phyloP scores from a whole-genome alignment of 2,888 invertebrate species.

The Agrotis exclamationis region DNA sequence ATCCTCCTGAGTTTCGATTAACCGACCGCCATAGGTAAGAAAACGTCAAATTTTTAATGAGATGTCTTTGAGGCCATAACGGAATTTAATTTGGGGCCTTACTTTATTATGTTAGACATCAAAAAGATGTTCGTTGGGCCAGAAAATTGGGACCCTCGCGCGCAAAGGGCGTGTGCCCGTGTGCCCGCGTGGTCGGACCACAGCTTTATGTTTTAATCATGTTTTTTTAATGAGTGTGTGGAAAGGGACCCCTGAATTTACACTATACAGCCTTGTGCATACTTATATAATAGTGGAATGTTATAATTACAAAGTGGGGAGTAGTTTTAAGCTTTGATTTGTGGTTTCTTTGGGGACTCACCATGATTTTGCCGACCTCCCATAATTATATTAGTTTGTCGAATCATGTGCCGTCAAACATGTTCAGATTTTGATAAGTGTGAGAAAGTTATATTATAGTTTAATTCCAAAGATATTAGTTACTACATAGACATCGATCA shows the following conservation, averaged over 20 bases:
- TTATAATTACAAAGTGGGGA: slow-evolving; percentile 18
- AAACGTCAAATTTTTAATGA: slow-evolving; percentile 67
- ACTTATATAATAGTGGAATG: slow-evolving; percentile 10
- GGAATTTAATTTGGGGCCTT: slow-evolving; percentile 67
- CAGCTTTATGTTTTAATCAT: slow-evolving; percentile 55
- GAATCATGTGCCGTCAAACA: not conserved
- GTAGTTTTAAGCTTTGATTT: not conserved
- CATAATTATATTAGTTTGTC: not conserved
- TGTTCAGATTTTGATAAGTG: not conserved
- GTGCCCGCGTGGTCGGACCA: slow-evolving; percentile 25
- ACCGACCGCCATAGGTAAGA: slow-evolving; percentile 43
- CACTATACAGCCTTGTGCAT: slow-evolving; percentile 21
- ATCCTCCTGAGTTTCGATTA: slow-evolving; percentile 54
- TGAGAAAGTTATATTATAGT: too few species aligned
- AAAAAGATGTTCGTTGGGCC: slow-evolving; percentile 70
- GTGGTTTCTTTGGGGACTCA: not conserved
- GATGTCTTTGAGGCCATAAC: slow-evolving; percentile 63
- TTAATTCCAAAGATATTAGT: too few species aligned
- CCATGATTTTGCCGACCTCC: not conserved
- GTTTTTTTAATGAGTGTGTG: slow-evolving; percentile 51
- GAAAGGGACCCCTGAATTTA: slow-evolving; percentile 28
- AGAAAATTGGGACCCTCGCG: slow-evolving; percentile 71
- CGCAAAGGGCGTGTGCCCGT: slow-evolving; percentile 27
- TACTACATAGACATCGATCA: too few species aligned
- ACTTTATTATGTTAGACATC: slow-evolving; percentile 70